phyloP scores from a whole-genome alignment of 2,888 invertebrate genomes.

The Tipula vernalis region DNA sequence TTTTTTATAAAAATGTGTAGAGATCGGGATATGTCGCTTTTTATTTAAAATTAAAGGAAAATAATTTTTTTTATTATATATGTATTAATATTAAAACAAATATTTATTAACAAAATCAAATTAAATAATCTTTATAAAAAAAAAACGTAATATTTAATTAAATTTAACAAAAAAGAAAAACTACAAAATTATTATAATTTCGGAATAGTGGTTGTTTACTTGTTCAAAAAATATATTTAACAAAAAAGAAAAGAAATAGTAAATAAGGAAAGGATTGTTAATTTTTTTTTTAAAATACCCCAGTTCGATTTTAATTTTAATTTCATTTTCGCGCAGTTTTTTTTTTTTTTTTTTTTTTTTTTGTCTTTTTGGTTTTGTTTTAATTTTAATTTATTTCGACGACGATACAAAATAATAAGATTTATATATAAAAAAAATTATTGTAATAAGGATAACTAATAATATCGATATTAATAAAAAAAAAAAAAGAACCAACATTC shows the following conservation, averaged over 20 bases:
- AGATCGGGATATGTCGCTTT: conserved; percentile 36
- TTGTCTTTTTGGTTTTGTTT: background rate
- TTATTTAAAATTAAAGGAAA: background rate
- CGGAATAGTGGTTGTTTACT: background rate
- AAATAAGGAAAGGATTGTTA: background rate
- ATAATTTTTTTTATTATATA: conserved; percentile 9
- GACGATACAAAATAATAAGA: conserved; percentile 5
- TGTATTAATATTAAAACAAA: background rate
- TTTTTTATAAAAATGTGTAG: conserved; percentile 34
- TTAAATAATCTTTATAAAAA: background rate
- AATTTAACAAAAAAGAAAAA: background rate
- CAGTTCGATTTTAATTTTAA: background rate
- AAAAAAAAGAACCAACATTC: background rate
- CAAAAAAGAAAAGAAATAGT: background rate
- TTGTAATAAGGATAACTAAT: background rate
- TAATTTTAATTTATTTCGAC: background rate
- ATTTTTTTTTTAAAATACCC: background rate
- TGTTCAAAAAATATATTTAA: background rate
- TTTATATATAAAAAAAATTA: conserved; percentile 1
- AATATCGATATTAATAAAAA: background rate
- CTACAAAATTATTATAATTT: background rate
- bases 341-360: background rate
- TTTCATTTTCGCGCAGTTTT: background rate
- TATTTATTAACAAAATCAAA: background rate
- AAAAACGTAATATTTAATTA: background rate